These are phyloP conservation scores for Zosterops hypoxanthus DNA, from an alignment of 2,113 vertebrate species.

Conservation along the genomic window DNA sequence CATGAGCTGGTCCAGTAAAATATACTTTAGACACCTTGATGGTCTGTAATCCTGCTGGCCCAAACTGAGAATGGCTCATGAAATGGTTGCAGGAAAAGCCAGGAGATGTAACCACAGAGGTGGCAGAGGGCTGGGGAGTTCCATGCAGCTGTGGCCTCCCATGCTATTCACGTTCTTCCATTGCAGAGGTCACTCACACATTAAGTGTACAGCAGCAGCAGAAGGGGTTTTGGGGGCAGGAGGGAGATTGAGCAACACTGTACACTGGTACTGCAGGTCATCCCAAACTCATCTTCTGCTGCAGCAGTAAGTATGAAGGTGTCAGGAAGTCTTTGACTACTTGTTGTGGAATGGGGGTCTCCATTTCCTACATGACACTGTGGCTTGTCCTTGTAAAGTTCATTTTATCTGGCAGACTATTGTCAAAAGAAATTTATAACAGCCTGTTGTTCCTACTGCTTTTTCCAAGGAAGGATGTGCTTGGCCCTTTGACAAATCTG, in stretches of 20 bases:
- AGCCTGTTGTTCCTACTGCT: neutral
- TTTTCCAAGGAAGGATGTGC: neutral
- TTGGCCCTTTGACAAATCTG: neutral
- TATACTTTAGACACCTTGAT: accelerated
- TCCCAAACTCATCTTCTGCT: neutral
- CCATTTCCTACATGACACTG: accelerated
- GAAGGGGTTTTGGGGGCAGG: neutral
- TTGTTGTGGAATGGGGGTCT: neutral
- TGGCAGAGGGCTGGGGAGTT: neutral
- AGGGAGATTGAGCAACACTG: neutral
- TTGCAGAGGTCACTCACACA: neutral
- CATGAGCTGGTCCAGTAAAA: neutral
- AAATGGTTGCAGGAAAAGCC: neutral
- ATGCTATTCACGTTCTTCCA: accelerated
- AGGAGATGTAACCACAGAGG: neutral
- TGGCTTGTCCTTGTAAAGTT: neutral
- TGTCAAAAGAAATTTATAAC: neutral
- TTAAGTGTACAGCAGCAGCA: neutral
- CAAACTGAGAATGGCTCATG: neutral
- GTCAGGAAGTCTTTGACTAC: neutral
- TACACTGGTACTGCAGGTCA: neutral
- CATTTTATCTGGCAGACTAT: neutral
- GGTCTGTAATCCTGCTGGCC: neutral
- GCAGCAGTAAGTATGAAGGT: neutral
- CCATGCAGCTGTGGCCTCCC: neutral